Evolutionary conservation across 2,113 vertebrate genomes (phyloP).

Genomic region (Callocephalon fimbriatum): DNA sequence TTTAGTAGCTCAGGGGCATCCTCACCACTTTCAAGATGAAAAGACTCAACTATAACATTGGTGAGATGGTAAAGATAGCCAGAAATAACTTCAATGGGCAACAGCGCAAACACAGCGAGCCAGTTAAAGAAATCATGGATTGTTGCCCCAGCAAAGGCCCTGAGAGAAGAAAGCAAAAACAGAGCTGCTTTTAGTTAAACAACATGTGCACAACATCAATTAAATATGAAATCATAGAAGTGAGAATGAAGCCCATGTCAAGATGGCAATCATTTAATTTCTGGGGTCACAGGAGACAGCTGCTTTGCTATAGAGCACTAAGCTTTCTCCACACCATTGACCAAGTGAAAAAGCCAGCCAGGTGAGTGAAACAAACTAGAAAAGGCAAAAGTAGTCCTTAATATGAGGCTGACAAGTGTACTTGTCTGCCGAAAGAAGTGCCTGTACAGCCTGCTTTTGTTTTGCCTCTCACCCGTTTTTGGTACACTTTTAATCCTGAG

Average conservation of each 20-base stretch:
- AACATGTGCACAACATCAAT: neutral
- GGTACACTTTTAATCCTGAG: neutral
- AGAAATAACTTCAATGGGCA: constrained; percentile 88
- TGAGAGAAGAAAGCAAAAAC: constrained; percentile 12
- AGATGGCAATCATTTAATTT: neutral
- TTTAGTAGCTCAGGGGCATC: constrained; percentile 91
- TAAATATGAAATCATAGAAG: neutral
- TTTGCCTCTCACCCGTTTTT: neutral
- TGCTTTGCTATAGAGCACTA: neutral
- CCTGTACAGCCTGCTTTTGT: neutral
- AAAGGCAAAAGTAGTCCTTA: neutral
- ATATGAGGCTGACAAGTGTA: neutral
- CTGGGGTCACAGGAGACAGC: neutral
- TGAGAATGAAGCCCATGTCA: neutral
- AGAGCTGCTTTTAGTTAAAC: neutral
- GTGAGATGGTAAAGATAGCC: constrained; percentile 88
- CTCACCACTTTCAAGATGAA: constrained; percentile 87
- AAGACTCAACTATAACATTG: constrained; percentile 80
- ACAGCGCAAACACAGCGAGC: constrained; percentile 89
- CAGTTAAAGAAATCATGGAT: constrained; percentile 99
- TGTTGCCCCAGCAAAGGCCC: constrained; percentile 94
- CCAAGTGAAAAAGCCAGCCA: neutral
- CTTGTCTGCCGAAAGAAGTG: neutral
- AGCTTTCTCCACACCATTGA: neutral
- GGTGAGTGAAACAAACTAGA: neutral